Percentiles rank a stretch among this genome's conserved stretches.
Conservation (phyloP, 2,888 invertebrate genomes). For the Timema cristinae region DNA sequence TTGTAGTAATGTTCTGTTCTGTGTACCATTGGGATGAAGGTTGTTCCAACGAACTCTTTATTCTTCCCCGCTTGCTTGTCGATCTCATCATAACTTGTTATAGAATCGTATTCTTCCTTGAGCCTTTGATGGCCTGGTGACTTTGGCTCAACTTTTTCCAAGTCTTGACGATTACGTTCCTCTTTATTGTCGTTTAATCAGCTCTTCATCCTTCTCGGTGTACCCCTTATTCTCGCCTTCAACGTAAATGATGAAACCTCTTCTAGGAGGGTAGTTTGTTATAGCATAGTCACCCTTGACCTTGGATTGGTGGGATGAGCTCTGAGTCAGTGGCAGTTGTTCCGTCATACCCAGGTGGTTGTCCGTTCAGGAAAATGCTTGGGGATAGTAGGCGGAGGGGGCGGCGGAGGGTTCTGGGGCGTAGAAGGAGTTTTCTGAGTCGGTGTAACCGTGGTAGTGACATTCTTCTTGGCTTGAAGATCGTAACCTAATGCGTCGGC, state of each 20-base stretch:
- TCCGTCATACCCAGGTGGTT: background rate
- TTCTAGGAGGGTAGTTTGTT: background rate
- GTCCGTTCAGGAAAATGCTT: background rate
- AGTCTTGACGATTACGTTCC: background rate
- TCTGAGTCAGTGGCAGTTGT: slow-evolving; percentile 11
- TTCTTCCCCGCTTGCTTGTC: background rate
- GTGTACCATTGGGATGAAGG: background rate
- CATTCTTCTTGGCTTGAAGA: background rate
- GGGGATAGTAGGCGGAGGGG: background rate
- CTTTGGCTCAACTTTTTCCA: background rate
- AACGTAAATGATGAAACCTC: background rate
- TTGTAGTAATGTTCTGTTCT: background rate
- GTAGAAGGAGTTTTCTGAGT: background rate
- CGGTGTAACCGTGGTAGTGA: background rate
- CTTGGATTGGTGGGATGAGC: slow-evolving; percentile 7
- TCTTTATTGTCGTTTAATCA: background rate
- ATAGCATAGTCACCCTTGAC: background rate
- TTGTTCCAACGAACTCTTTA: background rate
- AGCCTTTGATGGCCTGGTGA: too few relatives aligned
- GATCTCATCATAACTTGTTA: too few relatives aligned
- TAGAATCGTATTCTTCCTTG: too few relatives aligned
- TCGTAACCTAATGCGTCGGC: slow-evolving; percentile 13
- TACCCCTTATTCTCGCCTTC: background rate
- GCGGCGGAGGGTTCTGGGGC: background rate
- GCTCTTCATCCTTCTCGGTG: background rate